Evolutionary conservation across 1,140 invertebrate genomes (phyloP), one percentile per base, ranked within the genome.

Genomic region (Aphidius ervi): DNA sequence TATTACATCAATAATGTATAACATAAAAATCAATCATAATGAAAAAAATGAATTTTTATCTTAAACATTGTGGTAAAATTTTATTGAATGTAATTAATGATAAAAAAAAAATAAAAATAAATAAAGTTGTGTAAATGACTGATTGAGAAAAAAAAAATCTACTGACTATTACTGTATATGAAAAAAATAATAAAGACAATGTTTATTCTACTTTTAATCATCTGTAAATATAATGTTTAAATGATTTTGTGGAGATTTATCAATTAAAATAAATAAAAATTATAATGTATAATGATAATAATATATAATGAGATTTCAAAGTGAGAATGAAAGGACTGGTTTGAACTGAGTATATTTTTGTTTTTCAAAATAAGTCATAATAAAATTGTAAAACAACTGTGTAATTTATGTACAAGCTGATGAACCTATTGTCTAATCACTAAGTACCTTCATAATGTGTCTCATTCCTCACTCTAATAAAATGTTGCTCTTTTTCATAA

Each of bases 161-260:
- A 42, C 41, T 16, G 52, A 39, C 41, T 54, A 40, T 54, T 41
- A 52, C 37, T 52, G 23, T 31, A 31, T 31, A 31, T 31, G 4
- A 31, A 31, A 31, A 52, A 54, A 8, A 41, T 37, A 9, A 54
- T 54, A 10, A 6, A 39, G 41, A 39, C 52, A 39, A 54, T 54
- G 52, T 41, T 54, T 54, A 40, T 42, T 41, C 39, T 54, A n/a
- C 52, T 54, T 7, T 16, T 40, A 54, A 54, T 54, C 52, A 54
- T 54, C 52, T 54, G 52, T 54, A 54, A 54, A 54, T 31, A 31
- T 54, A 54, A 41, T 54, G 52, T 54, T 54, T 54, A 54, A 54
- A 54, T 54, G 52, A 40, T 41, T 31, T 31, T 31, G 4, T 31
- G 23, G 23, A 31, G 23, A 31, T 31, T 31, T 31, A 31, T 31